Base-by-base conservation (phyloP, 2,797 vertebrate species). In the Gymnothorax reevesii region DNA sequence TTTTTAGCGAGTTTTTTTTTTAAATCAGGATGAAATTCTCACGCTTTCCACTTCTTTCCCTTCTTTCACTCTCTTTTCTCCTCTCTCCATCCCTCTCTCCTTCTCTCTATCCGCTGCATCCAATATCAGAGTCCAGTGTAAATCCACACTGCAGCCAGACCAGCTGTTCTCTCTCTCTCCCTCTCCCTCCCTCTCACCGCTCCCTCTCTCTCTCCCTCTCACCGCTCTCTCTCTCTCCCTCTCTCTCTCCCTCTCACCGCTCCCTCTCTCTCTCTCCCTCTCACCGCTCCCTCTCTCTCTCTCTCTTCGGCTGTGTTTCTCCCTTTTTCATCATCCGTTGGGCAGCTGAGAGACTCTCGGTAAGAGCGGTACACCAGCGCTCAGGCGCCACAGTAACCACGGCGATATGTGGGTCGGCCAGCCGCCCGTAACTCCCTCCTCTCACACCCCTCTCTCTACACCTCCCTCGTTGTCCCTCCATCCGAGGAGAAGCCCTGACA, bases 101-200 rank as follows among this genome's bases (percentile, higher is more conserved):
- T n/a, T n/a, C n/a, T n/a, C n/a, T n/a, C n/a, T n/a, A n/a, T n/a
- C n/a, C n/a, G n/a, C n/a, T n/a, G n/a, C n/a, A n/a, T n/a, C n/a
- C n/a, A n/a, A n/a, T n/a, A n/a, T n/a, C n/a, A n/a, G n/a, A n/a
- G n/a, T n/a, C n/a, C n/a, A n/a, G n/a, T n/a, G n/a, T n/a, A n/a
- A n/a, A n/a, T n/a, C n/a, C n/a, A n/a, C n/a, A n/a, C n/a, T n/a
- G n/a, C n/a, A n/a, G n/a, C n/a, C n/a, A n/a, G n/a, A n/a, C n/a
- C n/a, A n/a, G n/a, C 3, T 64, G 3, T 64, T 22, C n/a, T 64
- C 92, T 95, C 94, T 94, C 90, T 88, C 91, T 90, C 91, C 54
- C 15, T 85, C 42, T 84, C 80, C 85, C 87, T 84, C 60, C 86
- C 66, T 9, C 17, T 57, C 9, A n/a, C 33, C 84, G 84, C 79